A percentile compares a stretch with the other conserved stretches of the same genome.
phyloP scores from a whole-genome alignment of 2,113 vertebrate genomes.

The Tenrec ecaudatus region DNA sequence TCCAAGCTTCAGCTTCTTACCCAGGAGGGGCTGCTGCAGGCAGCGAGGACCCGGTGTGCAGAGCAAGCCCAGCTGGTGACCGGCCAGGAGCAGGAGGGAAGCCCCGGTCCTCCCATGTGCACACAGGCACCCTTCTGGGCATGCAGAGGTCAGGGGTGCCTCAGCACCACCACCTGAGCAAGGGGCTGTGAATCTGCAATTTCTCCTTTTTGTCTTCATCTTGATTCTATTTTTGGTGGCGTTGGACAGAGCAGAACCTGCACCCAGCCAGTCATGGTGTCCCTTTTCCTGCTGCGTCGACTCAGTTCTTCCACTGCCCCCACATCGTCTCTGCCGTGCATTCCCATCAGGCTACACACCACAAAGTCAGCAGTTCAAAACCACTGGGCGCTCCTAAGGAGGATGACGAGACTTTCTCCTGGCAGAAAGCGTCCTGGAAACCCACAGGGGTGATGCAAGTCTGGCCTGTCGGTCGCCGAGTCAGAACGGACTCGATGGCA shows the following conservation, averaged over 20 bases:
- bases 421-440: neutral
- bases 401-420: neutral
- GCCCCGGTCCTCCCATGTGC: neutral
- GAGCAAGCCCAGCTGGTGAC: neutral
- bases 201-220: neutral
- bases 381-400: neutral
- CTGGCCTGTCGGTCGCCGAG: neutral
- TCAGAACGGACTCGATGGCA: too few relatives aligned
- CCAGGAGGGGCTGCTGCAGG: neutral
- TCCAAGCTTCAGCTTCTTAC: neutral
- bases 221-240: neutral
- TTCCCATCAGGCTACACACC: neutral
- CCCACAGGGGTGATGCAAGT: neutral
- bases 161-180: neutral
- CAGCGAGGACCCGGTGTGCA: neutral
- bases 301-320: neutral
- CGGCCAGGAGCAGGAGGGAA: rapidly evolving
- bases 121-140: neutral
- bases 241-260: neutral
- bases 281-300: neutral
- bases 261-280: neutral
- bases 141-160: neutral
- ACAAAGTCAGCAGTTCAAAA: neutral
- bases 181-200: neutral
- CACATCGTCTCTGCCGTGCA: neutral